Percentiles rank a stretch among this genome's conserved stretches.
These are phyloP conservation scores for Tanytarsus gracilentus DNA, from an alignment of 2,888 invertebrate species.

Conservation along the genomic window DNA sequence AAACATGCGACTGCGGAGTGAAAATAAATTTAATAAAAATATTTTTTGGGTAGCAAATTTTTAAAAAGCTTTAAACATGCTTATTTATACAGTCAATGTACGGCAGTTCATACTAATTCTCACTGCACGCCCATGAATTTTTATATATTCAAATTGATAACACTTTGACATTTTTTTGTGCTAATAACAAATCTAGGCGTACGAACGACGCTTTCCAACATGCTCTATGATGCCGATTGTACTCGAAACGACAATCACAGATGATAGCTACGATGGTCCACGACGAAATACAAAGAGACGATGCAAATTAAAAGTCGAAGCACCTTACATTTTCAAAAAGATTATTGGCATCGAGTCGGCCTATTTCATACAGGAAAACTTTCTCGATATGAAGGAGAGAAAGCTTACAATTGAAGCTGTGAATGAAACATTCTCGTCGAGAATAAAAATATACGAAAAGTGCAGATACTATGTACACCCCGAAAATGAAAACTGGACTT, in stretches of 20 bases:
- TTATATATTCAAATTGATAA: not conserved
- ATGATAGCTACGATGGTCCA: conserved; percentile 71
- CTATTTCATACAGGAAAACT: conserved; percentile 84
- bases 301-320: conserved; percentile 85
- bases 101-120: not conserved
- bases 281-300: conserved; percentile 70
- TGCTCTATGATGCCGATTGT: conserved; percentile 89
- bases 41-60: too few relatives aligned
- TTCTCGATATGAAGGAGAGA: conserved; percentile 66
- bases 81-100: too few relatives aligned
- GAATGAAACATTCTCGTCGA: conserved; percentile 80
- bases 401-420: conserved; percentile 81
- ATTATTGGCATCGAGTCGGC: conserved; percentile 88
- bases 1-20: not conserved
- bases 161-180: conserved; percentile 10
- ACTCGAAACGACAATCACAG: conserved; percentile 71
- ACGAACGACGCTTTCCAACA: conserved; percentile 85
- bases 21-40: not conserved
- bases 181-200: conserved; percentile 58
- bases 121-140: not conserved
- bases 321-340: conserved; percentile 89
- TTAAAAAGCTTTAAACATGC: too few relatives aligned
- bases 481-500: conserved; percentile 89
- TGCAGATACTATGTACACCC: conserved; percentile 68
- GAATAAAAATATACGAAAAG: conserved; percentile 78